These are phyloP conservation scores for Varanus salvator DNA, from an alignment of 2,113 vertebrate species.

Conservation along the genomic window DNA sequence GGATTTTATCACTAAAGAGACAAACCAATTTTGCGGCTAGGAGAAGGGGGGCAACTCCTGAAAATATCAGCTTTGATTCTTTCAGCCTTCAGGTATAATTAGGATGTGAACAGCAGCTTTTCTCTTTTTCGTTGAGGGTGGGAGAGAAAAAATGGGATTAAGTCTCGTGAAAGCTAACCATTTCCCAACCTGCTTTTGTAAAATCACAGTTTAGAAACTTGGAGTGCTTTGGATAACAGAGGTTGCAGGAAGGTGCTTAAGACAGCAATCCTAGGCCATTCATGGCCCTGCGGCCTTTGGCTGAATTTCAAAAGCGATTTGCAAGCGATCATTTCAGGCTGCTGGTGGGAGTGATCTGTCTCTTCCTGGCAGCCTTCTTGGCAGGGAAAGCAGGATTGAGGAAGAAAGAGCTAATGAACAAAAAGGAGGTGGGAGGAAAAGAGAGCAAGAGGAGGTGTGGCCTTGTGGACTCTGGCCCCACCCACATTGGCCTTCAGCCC, in stretches of 20 bases:
- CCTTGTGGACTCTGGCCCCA: no score
- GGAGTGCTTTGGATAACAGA: not conserved
- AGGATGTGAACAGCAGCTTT: not conserved
- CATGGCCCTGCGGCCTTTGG: not conserved
- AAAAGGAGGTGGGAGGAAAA: no score
- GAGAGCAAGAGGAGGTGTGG: no score
- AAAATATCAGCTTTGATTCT: not conserved
- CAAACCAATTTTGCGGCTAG: not conserved
- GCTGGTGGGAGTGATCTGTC: not conserved
- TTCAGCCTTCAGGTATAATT: constrained; percentile 26
- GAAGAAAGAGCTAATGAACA: no score
- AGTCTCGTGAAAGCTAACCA: not conserved
- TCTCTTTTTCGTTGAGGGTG: no score
- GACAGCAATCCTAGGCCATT: not conserved
- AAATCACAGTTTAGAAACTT: not conserved
- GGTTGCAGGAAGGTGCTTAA: not conserved
- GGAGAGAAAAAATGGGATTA: not conserved
- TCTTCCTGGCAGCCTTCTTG: not conserved
- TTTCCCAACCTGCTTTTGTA: not conserved
- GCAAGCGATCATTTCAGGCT: not conserved
- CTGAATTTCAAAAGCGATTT: not conserved
- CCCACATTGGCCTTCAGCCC: no score
- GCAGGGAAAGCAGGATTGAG: not conserved
- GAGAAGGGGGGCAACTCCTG: not conserved
- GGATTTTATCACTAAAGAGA: constrained; percentile 25